Conservation (phyloP, 2,888 invertebrate species). For the Camponotus fellah region DNA sequence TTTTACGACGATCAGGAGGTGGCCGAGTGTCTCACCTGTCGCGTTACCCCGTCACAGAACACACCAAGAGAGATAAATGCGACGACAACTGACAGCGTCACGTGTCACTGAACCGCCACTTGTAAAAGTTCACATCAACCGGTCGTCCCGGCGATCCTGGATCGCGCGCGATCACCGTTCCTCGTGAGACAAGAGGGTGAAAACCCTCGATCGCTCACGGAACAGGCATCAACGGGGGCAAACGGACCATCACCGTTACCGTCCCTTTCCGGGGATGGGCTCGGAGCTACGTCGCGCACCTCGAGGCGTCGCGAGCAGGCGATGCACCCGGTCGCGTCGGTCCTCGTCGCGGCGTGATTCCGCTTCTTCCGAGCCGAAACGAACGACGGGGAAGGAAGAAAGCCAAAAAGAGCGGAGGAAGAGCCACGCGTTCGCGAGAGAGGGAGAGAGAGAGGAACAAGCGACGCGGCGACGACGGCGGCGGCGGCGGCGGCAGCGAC, state of each 20-base stretch:
- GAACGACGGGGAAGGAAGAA: constrained; percentile 11
- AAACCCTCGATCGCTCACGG: neutral
- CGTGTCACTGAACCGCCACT: constrained; percentile 68
- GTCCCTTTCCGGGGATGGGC: neutral
- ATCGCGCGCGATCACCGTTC: constrained; percentile 35
- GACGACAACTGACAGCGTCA: constrained; percentile 59
- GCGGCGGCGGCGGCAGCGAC: constrained; percentile 43
- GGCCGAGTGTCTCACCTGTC: constrained; percentile 3
- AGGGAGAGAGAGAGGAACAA: constrained; percentile 69
- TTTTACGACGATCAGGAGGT: constrained; percentile 34
- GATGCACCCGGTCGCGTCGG: constrained; percentile 18
- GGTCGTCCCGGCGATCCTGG: constrained; percentile 19
- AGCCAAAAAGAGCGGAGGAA: constrained; percentile 10
- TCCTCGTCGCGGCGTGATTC: constrained; percentile 28
- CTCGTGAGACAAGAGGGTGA: neutral
- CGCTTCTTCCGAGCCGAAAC: neutral
- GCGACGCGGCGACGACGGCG: constrained; percentile 55
- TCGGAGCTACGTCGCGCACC: constrained; percentile 5
- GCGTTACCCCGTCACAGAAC: constrained; percentile 31
- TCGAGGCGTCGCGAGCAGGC: constrained; percentile 17
- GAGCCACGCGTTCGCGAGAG: constrained; percentile 48
- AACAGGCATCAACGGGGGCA: neutral
- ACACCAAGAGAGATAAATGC: constrained; percentile 33
- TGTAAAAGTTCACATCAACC: constrained; percentile 23
- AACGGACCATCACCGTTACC: neutral